phyloP scores from a whole-genome alignment of 2,888 invertebrate species.

The Lasioglossum oenotherae region DNA sequence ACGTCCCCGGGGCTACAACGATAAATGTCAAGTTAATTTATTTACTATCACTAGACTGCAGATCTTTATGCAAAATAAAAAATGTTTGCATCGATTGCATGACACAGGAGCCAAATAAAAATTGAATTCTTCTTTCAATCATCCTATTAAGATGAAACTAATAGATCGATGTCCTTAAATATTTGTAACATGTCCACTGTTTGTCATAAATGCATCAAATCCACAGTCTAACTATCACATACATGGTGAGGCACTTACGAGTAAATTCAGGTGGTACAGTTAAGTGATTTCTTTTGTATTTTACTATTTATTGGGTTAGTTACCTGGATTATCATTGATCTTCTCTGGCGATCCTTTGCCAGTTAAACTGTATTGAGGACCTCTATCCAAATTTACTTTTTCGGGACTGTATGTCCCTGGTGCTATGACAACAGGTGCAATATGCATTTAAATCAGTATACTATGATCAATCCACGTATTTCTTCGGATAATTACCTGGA shows the following conservation, averaged over 20 bases:
- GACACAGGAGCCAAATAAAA: too few species aligned
- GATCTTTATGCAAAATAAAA: too few species aligned
- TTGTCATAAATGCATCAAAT: too few species aligned
- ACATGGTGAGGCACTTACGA: background rate
- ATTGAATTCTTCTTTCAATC: too few species aligned
- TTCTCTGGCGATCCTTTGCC: constrained; percentile 87
- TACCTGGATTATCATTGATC: constrained; percentile 69
- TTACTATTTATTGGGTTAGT: background rate
- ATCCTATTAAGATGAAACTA: too few species aligned
- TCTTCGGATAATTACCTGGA: background rate
- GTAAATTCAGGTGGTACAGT: background rate
- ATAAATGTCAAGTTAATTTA: constrained; percentile 4
- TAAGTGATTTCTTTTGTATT: background rate
- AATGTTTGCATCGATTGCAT: too few species aligned
- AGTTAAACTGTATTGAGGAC: constrained; percentile 89
- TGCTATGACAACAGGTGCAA: constrained; percentile 48
- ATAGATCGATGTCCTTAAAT: too few species aligned
- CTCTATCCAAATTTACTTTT: constrained; percentile 87
- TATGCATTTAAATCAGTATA: background rate
- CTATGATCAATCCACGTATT: background rate
- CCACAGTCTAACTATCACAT: background rate
- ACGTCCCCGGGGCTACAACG: constrained; percentile 70
- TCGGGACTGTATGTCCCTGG: constrained; percentile 82
- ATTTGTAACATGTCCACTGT: too few species aligned
- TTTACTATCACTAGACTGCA: background rate